phyloP scores from a whole-genome alignment of 2,888 invertebrate species.

The Tenthredo distinguenda region DNA sequence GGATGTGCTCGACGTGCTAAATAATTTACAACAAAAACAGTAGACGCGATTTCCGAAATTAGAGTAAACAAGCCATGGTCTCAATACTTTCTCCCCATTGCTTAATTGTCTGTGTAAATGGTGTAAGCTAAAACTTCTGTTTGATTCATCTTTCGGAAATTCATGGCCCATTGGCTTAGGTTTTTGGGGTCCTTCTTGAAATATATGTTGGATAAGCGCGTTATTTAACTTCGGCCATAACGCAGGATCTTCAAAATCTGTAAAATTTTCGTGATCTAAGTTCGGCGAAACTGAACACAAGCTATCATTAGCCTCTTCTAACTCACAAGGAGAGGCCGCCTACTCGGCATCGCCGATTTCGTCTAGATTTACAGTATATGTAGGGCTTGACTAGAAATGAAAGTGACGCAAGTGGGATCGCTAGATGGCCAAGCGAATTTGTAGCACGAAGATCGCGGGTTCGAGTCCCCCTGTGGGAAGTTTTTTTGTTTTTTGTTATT shows the following conservation, averaged over 20 bases:
- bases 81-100: constrained; percentile 50
- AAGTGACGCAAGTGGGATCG: too few species aligned
- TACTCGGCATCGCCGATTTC: too few species aligned
- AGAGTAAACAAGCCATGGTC: constrained; percentile 51
- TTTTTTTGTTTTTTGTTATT: too few species aligned
- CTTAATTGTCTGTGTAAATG: constrained; percentile 46
- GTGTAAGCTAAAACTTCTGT: background rate
- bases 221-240: background rate
- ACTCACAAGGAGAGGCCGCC: too few species aligned
- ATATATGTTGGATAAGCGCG: background rate
- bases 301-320: background rate
- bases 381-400: too few species aligned
- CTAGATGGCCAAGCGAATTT: too few species aligned
- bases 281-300: background rate
- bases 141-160: background rate
- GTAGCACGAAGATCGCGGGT: too few species aligned
- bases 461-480: too few species aligned
- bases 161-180: background rate
- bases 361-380: too few species aligned
- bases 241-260: background rate
- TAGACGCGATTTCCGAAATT: constrained; percentile 54
- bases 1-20: constrained; percentile 46
- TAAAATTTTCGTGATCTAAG: background rate
- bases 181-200: background rate
- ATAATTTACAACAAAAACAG: constrained; percentile 57